Base-by-base conservation (phyloP, 2,888 invertebrate genomes). In the Polydrusus pterygomalis region DNA sequence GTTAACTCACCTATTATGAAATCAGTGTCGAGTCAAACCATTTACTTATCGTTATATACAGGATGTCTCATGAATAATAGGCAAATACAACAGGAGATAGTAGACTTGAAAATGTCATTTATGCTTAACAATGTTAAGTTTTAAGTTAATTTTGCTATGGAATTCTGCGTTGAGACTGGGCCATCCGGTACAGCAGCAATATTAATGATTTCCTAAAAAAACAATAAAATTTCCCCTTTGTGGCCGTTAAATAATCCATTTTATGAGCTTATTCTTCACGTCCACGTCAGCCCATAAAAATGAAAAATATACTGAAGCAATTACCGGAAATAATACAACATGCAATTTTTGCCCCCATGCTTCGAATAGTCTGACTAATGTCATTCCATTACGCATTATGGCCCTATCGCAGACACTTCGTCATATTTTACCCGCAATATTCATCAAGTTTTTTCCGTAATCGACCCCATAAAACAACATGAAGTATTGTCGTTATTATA, bases 401-500 rank as follows among this genome's bases (percentile, higher is more conserved):
- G 38, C 64, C 56, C 25, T 71, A 71, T 71, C 71, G 63, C 47
- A 38, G 69, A 38, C 56, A 56, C 51, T 69, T 30, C 64, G 63
- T 64, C 71, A 71, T 71, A 71, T 71, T 71, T 71, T 49, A 71
- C 17, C 63, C 54, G 64, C 71, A 71, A 71, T 71, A 64, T 71
- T 71, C 71, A 71, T 71, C 64, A 51, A 51, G 70, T 54, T 71
- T 71, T 64, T 71, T 71, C 64, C 71, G 64, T 51, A 71, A 71
- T 71, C 71, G 71, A 40, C 18, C 47, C 56, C 63, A 64, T 71
- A 71, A 71, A 71, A 71, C 64, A 71, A 25, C 63, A 51, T 15
- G 54, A 64, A 54, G 34, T 47, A 51, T 51, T 67, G 67, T 67
- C 51, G 64, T 65, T 65, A 65, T 65, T 65, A 65, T 49, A 67